These are phyloP conservation scores for Biston betularia DNA, from an alignment of 2,888 invertebrate species.

Conservation along the genomic window DNA sequence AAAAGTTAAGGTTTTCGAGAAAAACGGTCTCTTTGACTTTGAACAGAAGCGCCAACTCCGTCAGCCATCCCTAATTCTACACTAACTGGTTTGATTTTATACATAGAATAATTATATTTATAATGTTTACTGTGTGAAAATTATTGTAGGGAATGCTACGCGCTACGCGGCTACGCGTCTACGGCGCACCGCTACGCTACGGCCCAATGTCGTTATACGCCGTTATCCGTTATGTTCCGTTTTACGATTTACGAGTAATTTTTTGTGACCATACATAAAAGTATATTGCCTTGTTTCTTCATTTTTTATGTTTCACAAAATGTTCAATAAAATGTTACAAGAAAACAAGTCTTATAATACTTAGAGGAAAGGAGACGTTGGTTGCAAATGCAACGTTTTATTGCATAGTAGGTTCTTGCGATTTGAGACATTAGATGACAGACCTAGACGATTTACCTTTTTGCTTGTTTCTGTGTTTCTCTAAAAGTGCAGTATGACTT, in stretches of 20 bases:
- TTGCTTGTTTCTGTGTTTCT: too few species aligned
- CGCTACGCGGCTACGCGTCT: constrained; percentile 5
- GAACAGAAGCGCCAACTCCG: too few species aligned
- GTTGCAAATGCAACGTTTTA: not conserved
- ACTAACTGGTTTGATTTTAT: too few species aligned
- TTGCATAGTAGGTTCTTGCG: too few species aligned
- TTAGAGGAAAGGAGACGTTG: not conserved
- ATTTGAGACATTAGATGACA: too few species aligned
- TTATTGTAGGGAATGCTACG: not conserved
- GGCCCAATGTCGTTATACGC: constrained; percentile 28
- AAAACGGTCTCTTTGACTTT: too few species aligned
- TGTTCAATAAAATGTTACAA: constrained; percentile 29
- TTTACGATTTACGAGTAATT: constrained; percentile 26
- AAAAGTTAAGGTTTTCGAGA: too few species aligned
- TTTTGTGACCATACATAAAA: constrained; percentile 37
- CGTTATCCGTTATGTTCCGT: constrained; percentile 29
- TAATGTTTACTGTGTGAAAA: too few species aligned
- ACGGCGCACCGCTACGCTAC: constrained; percentile 8
- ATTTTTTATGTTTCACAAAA: constrained; percentile 32
- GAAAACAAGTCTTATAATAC: constrained; percentile 20
- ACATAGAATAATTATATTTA: not conserved
- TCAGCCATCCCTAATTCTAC: too few species aligned
- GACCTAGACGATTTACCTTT: too few species aligned
- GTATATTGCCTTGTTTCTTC: constrained; percentile 34
- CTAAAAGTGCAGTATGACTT: too few species aligned